Conservation (phyloP, 2,113 vertebrate species). For the Aplodontia rufa region DNA sequence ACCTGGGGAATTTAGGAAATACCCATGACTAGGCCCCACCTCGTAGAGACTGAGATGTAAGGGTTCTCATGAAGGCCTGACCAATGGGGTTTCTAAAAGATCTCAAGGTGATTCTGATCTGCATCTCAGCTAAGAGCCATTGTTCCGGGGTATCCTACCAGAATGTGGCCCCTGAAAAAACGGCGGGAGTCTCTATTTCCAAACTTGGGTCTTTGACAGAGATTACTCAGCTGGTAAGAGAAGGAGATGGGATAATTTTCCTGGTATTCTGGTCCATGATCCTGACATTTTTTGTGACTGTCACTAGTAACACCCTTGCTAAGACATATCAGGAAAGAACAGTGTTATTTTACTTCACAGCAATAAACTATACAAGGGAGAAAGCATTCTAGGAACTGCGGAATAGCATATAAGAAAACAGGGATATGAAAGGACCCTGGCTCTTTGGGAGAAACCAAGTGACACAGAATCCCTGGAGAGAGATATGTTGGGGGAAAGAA, state of each 20-base stretch:
- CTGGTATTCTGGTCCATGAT: neutral
- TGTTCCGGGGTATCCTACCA: neutral
- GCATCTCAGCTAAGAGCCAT: neutral
- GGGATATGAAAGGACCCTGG: neutral
- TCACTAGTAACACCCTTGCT: neutral
- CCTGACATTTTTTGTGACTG: neutral
- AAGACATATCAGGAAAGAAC: neutral
- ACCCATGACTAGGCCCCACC: neutral
- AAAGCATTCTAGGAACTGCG: neutral
- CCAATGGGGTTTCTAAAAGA: neutral
- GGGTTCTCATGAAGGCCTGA: neutral
- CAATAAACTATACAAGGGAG: neutral
- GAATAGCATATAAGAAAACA: neutral
- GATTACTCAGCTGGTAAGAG: neutral
- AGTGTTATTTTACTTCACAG: neutral
- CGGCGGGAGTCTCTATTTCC: neutral
- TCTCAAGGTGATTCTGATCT: neutral
- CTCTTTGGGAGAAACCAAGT: neutral
- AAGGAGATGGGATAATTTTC: rapidly evolving
- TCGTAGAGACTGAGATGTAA: neutral
- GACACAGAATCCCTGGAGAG: neutral
- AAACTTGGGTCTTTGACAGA: neutral
- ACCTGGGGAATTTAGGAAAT: neutral
- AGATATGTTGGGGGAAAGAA: neutral
- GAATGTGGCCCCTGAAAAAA: neutral